Conservation (phyloP, 2,797 vertebrate species). For the Esox lucius region DNA sequence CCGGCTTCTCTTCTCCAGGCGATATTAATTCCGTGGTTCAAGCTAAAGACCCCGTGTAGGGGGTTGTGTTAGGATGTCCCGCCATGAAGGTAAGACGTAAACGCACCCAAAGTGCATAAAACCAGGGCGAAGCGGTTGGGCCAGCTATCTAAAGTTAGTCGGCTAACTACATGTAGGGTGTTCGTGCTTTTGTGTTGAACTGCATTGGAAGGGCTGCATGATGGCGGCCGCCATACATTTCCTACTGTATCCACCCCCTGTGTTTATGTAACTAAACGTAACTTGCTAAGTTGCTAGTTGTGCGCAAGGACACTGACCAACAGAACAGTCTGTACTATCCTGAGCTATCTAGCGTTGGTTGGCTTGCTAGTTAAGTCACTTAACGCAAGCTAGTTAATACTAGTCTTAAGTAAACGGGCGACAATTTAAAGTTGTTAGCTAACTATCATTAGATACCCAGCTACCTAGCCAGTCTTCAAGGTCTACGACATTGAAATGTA, state of each 20-base stretch:
- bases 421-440: constrained; percentile 25
- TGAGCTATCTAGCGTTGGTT: constrained; percentile 11
- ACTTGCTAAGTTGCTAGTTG: not conserved
- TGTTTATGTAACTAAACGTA: not conserved
- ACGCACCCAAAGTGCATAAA: not conserved
- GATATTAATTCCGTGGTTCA: constrained; percentile 44
- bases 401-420: no score
- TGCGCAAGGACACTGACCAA: not conserved
- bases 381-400: constrained; percentile 18
- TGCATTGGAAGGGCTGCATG: constrained; percentile 22
- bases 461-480: constrained; percentile 33
- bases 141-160: constrained; percentile 6
- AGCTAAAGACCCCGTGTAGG: constrained; percentile 61
- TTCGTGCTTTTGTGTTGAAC: constrained; percentile 19
- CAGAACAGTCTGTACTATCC: not conserved
- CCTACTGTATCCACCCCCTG: not conserved
- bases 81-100: constrained; percentile 84
- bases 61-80: constrained; percentile 84
- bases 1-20: constrained; percentile 71
- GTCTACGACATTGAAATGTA: not conserved
- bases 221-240: constrained; percentile 33
- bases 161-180: constrained; percentile 3
- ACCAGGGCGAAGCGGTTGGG: not conserved
- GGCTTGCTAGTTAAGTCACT: not conserved
- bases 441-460: constrained; percentile 36